Percentiles rank a stretch among this genome's conserved stretches.
phyloP scores from a whole-genome alignment of 2,113 vertebrate genomes.

The Felis chaus region DNA sequence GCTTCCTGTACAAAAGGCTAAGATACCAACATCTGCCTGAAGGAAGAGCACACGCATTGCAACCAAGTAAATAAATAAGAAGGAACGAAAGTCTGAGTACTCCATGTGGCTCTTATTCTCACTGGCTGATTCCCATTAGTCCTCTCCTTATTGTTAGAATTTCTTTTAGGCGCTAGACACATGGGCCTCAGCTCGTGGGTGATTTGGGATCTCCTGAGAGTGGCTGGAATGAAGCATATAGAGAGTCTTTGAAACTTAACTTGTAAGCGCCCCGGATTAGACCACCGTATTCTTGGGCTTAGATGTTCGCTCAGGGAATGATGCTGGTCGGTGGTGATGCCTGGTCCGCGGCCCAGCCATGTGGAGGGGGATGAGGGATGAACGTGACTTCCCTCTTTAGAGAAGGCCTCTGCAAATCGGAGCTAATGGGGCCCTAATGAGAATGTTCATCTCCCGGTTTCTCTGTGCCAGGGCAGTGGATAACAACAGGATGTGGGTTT shows the following conservation, averaged over 20 bases:
- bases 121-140: background rate
- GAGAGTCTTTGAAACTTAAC: conserved; percentile 66
- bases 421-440: conserved; percentile 75
- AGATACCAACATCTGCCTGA: conserved; percentile 31
- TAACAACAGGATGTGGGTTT: conserved; percentile 89
- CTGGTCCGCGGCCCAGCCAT: background rate
- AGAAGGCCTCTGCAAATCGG: conserved; percentile 74
- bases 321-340: conserved; percentile 45
- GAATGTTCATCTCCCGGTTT: conserved; percentile 78
- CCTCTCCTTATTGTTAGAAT: background rate
- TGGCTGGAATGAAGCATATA: background rate
- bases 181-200: background rate
- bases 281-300: conserved; percentile 71
- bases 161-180: background rate
- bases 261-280: conserved; percentile 69
- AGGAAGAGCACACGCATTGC: conserved; percentile 22
- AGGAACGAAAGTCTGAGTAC: background rate
- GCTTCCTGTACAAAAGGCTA: background rate
- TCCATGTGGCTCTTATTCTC: background rate
- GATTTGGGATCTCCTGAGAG: background rate
- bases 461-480: conserved; percentile 72
- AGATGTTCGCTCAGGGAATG: conserved; percentile 71
- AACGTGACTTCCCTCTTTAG: conserved; percentile 70
- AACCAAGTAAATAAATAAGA: conserved; percentile 19
- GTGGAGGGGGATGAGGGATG: conserved; percentile 38